Evolutionary conservation across 2,113 vertebrate species (phyloP), one percentile per base, ranked within the genome.

Genomic region (Siniperca chuatsi): DNA sequence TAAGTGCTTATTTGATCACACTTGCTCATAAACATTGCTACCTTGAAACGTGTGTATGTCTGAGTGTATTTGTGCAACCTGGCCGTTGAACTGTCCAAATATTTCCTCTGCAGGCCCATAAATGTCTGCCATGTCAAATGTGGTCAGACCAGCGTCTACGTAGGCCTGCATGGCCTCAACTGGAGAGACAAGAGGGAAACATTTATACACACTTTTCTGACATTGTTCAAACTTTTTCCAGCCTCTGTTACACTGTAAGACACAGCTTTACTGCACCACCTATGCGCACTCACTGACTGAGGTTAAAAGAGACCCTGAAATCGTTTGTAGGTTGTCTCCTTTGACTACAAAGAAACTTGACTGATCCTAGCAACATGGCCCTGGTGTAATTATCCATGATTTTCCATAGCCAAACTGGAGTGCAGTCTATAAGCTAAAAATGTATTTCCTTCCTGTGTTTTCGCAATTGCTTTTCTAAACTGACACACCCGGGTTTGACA

Each of bases 91-190:
- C 11, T 62, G 81, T 79, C 87, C 86, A 84, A 89, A 93, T 74
- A 92, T 89, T 64, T 93, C 88, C 64, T 94, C 93, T 78, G 91
- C 89, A 70, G 93, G 90, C 15, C 92, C 90, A 69, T 91, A 93
- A 65, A 90, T 90, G 48, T 92, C 91, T 55, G 90, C 92, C 89
- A 93, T 90, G 60, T 93, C 90, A 68, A 94, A 93, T 2, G 92
- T 86, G 67, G 92, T 93, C 23, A 93, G 79, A 55, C 87, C 90
- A 52, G 92, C 86, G 3, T 92, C 83, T 1, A 87, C 77, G 57
- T 93, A 88, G 6, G 68, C 78, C 85, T 90, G 89, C 91, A 92
- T 91, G 42, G 78, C 89, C 54, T 92, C 82, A 12, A 88, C 93
- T 92, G 78, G 42, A 85, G 55, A 52, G 21, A 60, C 15, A 50